Evolutionary conservation across 1,140 invertebrate genomes (phyloP), one percentile per base, ranked within the genome.

Genomic region (Anoplophora glabripennis): DNA sequence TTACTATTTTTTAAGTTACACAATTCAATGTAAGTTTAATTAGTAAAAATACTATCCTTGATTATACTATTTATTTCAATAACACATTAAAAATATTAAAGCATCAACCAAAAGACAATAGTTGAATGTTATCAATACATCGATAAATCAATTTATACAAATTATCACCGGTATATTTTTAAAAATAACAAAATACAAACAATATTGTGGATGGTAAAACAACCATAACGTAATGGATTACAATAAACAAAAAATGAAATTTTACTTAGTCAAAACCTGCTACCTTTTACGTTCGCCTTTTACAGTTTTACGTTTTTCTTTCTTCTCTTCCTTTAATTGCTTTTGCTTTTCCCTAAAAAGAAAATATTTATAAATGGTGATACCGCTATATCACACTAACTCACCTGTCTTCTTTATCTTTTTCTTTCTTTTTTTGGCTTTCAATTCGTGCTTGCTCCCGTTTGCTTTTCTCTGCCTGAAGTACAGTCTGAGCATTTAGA

Each of bases 361-460:
- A 65, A 65, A 65, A 68, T 12, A 36, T 28, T 38, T 48, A 40
- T 40, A 7, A n/a, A 40, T 7, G 14, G 38, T 14, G 14, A 40
- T 7, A n/a, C 4, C 9, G 9, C 9, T 9, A n/a, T 40, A 0
- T 40, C 7, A 55, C 14, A 53, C 3, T 4, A 9, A 57, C 49
- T 44, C 75, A 90, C 89, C 90, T 83, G 71, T 93, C 91, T 67
- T 93, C 90, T 77, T 89, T 92, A 66, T 93, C 91, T 70, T 91
- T 92, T 68, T 92, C 90, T 68, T 92, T 92, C 64, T 94, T 94
- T 61, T 85, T 86, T 58, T 88, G 85, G 66, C 88, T 87, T 18
- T 93, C 90, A 11, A 83, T 70, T 66, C 89, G 86, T 3, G 88
- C 86, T 68, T 86, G 85, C 69, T 93, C 90, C 38, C 89, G 78